Evolutionary conservation across 1,140 invertebrate species (phyloP).

Genomic region (Megathymus violae): DNA sequence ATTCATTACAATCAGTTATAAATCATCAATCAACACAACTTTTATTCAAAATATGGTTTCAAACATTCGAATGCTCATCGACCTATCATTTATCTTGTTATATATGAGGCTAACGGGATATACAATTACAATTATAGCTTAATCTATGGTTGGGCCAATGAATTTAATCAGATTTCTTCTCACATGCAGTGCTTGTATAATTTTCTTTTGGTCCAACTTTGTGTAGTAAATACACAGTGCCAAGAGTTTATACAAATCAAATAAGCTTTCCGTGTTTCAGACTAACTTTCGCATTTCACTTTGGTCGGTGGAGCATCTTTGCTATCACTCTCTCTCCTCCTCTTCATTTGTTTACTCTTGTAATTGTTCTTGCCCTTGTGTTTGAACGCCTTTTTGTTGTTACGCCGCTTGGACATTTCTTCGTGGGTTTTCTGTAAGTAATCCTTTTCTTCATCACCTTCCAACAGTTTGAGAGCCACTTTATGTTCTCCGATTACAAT

Average conservation of each 20-base stretch:
- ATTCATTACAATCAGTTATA: too few species aligned
- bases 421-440: conserved; percentile 87
- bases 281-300: conserved; percentile 61
- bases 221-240: too few species aligned
- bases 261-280: conserved; percentile 2
- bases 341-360: conserved; percentile 58
- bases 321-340: conserved; percentile 58
- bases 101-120: too few species aligned
- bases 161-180: too few species aligned
- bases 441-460: conserved; percentile 88
- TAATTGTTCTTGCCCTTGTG: conserved; percentile 54
- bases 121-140: too few species aligned
- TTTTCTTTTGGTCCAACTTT: too few species aligned
- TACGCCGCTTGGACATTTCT: conserved; percentile 85
- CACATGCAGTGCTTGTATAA: too few species aligned
- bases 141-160: too few species aligned
- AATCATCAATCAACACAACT: too few species aligned
- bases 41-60: too few species aligned
- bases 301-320: conserved; percentile 59
- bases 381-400: conserved; percentile 73
- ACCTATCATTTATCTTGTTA: too few species aligned
- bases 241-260: not conserved
- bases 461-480: conserved; percentile 85
- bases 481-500: conserved; percentile 84
- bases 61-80: too few species aligned